Evolutionary conservation across 1,140 invertebrate genomes (phyloP).

Genomic region (Leucophenga varia): DNA sequence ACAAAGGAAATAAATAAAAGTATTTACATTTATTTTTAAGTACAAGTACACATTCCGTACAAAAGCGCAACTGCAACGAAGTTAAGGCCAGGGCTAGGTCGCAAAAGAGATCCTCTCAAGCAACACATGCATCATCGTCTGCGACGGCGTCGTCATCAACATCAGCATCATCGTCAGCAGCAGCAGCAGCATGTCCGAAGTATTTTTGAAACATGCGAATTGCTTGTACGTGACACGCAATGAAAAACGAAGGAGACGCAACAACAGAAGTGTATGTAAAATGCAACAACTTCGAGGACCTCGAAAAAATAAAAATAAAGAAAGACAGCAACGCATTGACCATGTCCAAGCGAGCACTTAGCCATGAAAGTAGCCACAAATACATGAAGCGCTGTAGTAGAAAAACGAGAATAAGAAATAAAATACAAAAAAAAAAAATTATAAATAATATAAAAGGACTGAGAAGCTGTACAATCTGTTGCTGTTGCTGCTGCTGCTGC

Average conservation of each 20-base stretch:
- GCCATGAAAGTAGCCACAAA: slow-evolving; percentile 52
- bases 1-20: slow-evolving; percentile 54
- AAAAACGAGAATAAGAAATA: no score
- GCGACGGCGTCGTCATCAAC: no score
- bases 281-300: slow-evolving; percentile 8
- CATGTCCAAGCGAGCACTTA: slow-evolving; percentile 53
- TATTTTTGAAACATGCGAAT: slow-evolving; percentile 56
- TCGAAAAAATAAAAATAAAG: slow-evolving; percentile 21
- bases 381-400: slow-evolving; percentile 40
- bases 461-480: no score
- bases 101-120: no score
- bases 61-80: no score
- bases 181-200: slow-evolving; percentile 43
- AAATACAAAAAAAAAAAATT: no score
- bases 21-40: slow-evolving; percentile 53
- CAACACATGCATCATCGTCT: no score
- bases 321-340: no score
- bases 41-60: slow-evolving; percentile 40
- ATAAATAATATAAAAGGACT: no score
- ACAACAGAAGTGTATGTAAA: slow-evolving; percentile 4
- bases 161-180: no score
- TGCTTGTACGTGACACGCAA: slow-evolving; percentile 56
- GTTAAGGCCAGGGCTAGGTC: no score
- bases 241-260: slow-evolving; percentile 30
- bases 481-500: no score